Base-by-base conservation (phyloP, 2,888 invertebrate genomes). In the Monochamus alternatus region DNA sequence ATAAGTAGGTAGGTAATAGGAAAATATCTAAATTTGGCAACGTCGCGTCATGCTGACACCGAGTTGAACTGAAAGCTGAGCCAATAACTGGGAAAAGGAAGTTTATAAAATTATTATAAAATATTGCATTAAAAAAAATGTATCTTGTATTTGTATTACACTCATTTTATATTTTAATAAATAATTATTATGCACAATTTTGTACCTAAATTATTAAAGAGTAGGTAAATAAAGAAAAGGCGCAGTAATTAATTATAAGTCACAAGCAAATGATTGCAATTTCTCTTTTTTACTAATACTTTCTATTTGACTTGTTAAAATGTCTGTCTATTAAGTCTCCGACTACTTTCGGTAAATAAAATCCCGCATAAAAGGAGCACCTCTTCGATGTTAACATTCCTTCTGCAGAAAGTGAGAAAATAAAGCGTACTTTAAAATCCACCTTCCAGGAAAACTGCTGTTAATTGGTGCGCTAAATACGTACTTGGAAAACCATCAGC, bases 391-490 rank as follows among this genome's bases (percentile, higher is more conserved):
- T 55, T 55, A 22, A 55, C 55, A n/a, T 55, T 55, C 22, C 14
- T 1, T n/a, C 14, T 22, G 22, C 14, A 55, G 7, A 55, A 12
- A 47, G 47, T 47, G 12, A 47, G 47, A 47, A 47, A 47, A 47
- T 55, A 3, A 14, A 55, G 14, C n/a, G 55, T 12, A 55, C 14
- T 55, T 14, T 12, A 14, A n/a, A 55, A 55, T n/a, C 7, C 5
- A 14, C n/a, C n/a, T 59, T 14, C 10, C 12, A 30, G 60, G n/a
- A 60, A 5, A 32, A 38, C n/a, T 60, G 38, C 31, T 32, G 38
- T 60, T 32, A 60, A 38, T 38, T 60, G 60, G 22, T 14, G n/a
- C 22, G 43, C 47, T 44, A 64, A 44, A 43, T 43, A 44, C 38
- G n/a, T 44, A n/a, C 22, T 44, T 14, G 22, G 51, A 51, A 66